Base-by-base conservation (phyloP, 2,888 invertebrate genomes). In the Dryadula phaetusa region DNA sequence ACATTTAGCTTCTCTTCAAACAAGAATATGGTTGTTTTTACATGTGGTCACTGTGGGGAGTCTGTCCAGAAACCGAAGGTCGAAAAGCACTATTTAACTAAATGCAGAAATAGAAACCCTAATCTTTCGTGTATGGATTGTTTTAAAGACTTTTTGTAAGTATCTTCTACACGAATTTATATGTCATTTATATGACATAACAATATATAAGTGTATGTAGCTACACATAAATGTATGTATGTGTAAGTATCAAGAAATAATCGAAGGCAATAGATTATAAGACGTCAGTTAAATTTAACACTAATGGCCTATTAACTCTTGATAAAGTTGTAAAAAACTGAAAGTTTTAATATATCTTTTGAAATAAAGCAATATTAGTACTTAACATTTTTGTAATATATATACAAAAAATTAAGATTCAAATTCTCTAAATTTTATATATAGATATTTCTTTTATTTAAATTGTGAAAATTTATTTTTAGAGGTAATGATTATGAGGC, bases 71-170 rank as follows among this genome's bases (percentile, higher is more conserved):
- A 99, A 82, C 96, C 97, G 28, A 95, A 96, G 83, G 98, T 98
- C 0, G 97, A 97, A 75, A 98, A 97, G 80, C 99, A 99, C 87
- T 96, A 96, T 81, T 93, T 94, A 74, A 94, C 94, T 61, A 94
- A 94, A 81, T 98, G 98, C 82, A 94, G 96, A 63, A 93, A 94
- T 73, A 93, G 93, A 14, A 93, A 93, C 58, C 94, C 95, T 72
- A 95, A 95, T 75, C 89, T 98, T 52, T 97, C 98, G 0, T 99
- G 99, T 86, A 96, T 99, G 85, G 99, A 99, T 83, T 99, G 99
- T 84, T 95, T 96, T 61, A 97, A 97, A 86, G 98, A 98, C 86
- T 99, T 97, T 87, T 86, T 93, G 96, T 96, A 87, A 94, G 93
- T 90, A 80, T 52, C 28, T 16, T n/a, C 10, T 28, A 16, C 4